These are phyloP conservation scores for Bubo bubo DNA, from an alignment of 2,113 vertebrate genomes.

Conservation along the genomic window DNA sequence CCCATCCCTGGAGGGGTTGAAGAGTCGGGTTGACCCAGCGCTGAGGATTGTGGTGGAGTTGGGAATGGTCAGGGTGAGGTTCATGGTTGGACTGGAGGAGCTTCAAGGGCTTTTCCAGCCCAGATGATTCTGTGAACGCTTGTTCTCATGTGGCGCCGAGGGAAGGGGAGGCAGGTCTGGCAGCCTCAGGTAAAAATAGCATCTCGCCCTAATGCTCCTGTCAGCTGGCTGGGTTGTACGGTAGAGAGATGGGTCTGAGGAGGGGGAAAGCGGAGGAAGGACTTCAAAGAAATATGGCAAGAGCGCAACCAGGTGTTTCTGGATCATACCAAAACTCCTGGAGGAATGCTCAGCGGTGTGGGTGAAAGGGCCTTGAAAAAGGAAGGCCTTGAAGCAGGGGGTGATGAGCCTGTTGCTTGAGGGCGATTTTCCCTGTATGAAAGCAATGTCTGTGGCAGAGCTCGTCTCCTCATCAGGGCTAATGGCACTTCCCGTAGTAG, in stretches of 20 bases:
- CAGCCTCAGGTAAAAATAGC: background rate
- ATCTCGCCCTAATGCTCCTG: fast-evolving
- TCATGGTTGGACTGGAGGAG: too few species aligned
- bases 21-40: too few species aligned
- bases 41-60: too few species aligned
- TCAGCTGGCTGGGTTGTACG: fast-evolving
- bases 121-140: background rate
- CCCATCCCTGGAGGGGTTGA: too few species aligned
- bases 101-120: too few species aligned
- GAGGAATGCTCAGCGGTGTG: fast-evolving
- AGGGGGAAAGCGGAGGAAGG: background rate
- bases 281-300: fast-evolving
- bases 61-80: too few species aligned
- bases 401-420: fast-evolving
- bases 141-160: fast-evolving
- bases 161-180: background rate
- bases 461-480: fast-evolving
- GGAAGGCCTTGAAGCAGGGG: too few species aligned
- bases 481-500: fast-evolving
- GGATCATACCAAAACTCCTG: fast-evolving
- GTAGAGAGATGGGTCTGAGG: background rate
- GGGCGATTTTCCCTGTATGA: fast-evolving
- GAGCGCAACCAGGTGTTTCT: fast-evolving
- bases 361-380: background rate
- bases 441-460: background rate